Conservation (phyloP, 1,140 invertebrate species). For the Muscidifurax raptorellus region DNA sequence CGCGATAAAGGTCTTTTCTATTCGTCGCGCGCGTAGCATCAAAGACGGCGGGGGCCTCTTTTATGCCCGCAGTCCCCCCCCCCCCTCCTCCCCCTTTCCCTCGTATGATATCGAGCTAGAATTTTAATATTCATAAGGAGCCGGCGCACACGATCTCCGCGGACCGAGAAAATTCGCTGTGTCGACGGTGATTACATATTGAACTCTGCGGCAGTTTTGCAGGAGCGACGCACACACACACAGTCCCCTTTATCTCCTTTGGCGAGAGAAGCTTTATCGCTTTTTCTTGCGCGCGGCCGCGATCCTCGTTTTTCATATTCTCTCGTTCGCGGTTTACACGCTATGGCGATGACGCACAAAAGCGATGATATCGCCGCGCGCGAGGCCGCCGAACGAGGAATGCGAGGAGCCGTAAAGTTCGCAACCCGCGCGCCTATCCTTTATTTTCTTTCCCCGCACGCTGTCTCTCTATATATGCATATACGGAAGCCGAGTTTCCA, state of each 20-base stretch:
- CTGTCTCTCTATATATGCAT: neutral
- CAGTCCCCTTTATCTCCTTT: neutral
- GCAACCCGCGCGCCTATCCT: neutral
- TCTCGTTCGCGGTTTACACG: neutral
- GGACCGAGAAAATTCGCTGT: slow-evolving; percentile 41
- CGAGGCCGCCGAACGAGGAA: neutral
- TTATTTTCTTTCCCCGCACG: neutral
- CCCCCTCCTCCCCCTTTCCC: neutral
- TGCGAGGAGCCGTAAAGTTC: neutral
- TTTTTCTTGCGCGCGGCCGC: neutral
- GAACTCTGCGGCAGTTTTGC: slow-evolving; percentile 1
- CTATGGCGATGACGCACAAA: neutral
- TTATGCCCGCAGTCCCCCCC: neutral
- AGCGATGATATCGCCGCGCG: neutral
- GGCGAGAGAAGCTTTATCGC: neutral
- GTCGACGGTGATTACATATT: slow-evolving; percentile 46
- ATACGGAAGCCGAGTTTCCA: neutral
- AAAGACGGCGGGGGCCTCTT: slow-evolving; percentile 22
- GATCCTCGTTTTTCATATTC: slow-evolving; percentile 9
- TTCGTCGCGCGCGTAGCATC: slow-evolving; percentile 2
- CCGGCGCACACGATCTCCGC: neutral
- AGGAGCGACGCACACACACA: neutral
- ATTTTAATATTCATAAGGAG: slow-evolving; percentile 51
- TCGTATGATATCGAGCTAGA: slow-evolving; percentile 23
- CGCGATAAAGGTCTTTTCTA: slow-evolving; percentile 19